Percentiles rank a stretch among this genome's conserved stretches.
These are phyloP conservation scores for Zygogramma bicolorata DNA, from an alignment of 2,888 invertebrate genomes.

Conservation along the genomic window DNA sequence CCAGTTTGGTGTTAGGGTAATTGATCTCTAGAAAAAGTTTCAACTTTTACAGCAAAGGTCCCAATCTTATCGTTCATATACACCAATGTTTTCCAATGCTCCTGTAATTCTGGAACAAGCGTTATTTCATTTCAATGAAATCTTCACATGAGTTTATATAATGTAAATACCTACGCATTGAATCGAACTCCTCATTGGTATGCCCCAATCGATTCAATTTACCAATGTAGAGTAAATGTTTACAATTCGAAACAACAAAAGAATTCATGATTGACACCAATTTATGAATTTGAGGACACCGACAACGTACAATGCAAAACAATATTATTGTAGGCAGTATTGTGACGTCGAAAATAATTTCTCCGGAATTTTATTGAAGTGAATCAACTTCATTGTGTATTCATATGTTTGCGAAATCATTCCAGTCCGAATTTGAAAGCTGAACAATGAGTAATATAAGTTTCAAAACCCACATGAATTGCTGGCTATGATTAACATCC, in stretches of 20 bases:
- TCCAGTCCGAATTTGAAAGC: not conserved
- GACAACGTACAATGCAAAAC: conserved; percentile 4
- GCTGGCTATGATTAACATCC: conserved; percentile 4
- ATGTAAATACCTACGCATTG: too few relatives aligned
- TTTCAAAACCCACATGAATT: conserved; percentile 8
- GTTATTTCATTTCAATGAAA: too few relatives aligned
- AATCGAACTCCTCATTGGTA: not conserved
- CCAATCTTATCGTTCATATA: too few relatives aligned
- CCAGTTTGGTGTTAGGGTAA: too few relatives aligned
- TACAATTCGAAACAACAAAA: conserved; percentile 10
- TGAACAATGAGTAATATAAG: conserved; percentile 18
- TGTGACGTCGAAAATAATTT: conserved; percentile 13
- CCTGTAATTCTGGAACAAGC: too few relatives aligned
- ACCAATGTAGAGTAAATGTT: conserved; percentile 15
- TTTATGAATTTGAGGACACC: conserved; percentile 10
- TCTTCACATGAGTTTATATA: too few relatives aligned
- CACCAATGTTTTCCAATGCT: too few relatives aligned
- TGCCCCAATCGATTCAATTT: not conserved
- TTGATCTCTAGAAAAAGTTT: too few relatives aligned
- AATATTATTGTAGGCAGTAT: conserved; percentile 10
- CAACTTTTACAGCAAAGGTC: too few relatives aligned
- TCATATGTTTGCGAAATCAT: conserved; percentile 16
- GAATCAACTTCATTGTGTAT: conserved; percentile 22
- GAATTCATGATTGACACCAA: conserved; percentile 21
- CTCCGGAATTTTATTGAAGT: conserved; percentile 15